phyloP scores from a whole-genome alignment of 2,888 invertebrate genomes.

The Hanleya hanleyi region DNA sequence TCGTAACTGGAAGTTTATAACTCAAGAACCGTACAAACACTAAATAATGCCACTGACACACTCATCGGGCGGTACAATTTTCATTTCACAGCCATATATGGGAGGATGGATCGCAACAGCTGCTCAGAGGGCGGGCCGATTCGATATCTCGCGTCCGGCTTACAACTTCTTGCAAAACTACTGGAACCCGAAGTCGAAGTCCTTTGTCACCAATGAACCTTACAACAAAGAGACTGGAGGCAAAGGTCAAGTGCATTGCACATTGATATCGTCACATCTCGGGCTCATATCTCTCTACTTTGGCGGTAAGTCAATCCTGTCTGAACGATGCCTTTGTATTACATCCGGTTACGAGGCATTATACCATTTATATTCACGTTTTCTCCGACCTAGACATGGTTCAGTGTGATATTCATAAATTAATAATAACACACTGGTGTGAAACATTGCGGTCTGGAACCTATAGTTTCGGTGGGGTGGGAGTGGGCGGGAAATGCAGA shows the following conservation, averaged over 20 bases:
- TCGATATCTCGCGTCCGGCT: slow-evolving; percentile 18
- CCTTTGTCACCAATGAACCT: slow-evolving; percentile 15
- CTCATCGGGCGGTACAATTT: too few relatives aligned
- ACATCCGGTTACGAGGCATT: neutral
- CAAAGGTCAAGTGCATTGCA: slow-evolving; percentile 5
- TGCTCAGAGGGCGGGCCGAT: slow-evolving; percentile 19
- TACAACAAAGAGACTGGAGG: slow-evolving; percentile 8
- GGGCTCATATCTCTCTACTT: slow-evolving; percentile 10
- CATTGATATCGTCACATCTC: slow-evolving; percentile 20
- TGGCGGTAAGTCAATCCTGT: slow-evolving; percentile 6
- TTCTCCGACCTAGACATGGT: too few relatives aligned
- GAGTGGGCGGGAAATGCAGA: too few relatives aligned
- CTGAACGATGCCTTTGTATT: neutral
- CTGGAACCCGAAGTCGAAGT: slow-evolving; percentile 4
- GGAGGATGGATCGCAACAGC: slow-evolving; percentile 17
- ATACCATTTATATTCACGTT: too few relatives aligned
- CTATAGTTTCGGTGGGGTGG: too few relatives aligned
- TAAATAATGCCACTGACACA: too few relatives aligned
- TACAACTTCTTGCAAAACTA: slow-evolving; percentile 11
- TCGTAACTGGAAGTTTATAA: too few relatives aligned
- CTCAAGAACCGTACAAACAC: too few relatives aligned
- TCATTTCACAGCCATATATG: slow-evolving; percentile 15
- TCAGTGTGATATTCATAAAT: too few relatives aligned
- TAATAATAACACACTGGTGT: too few relatives aligned
- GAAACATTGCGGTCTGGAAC: too few relatives aligned